phyloP scores from a whole-genome alignment of 2,888 invertebrate species.

The Rugalucina vietnamica region DNA sequence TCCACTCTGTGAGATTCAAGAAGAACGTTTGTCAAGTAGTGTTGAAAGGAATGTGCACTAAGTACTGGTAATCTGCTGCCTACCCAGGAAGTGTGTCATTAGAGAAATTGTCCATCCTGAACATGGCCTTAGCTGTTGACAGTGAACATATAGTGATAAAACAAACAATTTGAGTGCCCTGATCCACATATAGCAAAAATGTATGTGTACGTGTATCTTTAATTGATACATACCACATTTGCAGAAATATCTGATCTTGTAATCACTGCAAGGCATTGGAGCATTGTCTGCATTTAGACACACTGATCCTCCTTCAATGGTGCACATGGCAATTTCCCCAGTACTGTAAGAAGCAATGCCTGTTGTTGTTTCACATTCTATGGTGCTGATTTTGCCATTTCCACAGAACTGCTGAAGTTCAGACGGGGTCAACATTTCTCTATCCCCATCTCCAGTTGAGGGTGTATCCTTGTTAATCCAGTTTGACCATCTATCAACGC shows the following conservation, averaged over 20 bases:
- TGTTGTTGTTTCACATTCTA: slow-evolving; percentile 74
- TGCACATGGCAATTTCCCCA: slow-evolving; percentile 71
- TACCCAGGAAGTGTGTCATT: too few relatives aligned
- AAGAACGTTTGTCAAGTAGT: too few relatives aligned
- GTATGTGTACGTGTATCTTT: too few relatives aligned
- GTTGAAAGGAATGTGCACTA: too few relatives aligned
- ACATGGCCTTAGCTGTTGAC: too few relatives aligned
- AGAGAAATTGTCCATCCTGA: too few relatives aligned
- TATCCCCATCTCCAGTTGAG: slow-evolving; percentile 45
- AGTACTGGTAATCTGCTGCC: too few relatives aligned
- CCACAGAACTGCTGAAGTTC: slow-evolving; percentile 66
- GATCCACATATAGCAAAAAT: too few relatives aligned
- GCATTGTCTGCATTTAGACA: slow-evolving; percentile 85
- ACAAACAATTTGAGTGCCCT: too few relatives aligned
- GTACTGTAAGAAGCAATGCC: slow-evolving; percentile 66
- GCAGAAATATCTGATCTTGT: slow-evolving; percentile 71
- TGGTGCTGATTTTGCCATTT: slow-evolving; percentile 67
- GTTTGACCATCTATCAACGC: slow-evolving; percentile 59
- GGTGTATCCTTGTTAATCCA: slow-evolving; percentile 72
- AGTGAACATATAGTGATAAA: too few relatives aligned
- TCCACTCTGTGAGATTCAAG: too few relatives aligned
- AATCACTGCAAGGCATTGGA: slow-evolving; percentile 73
- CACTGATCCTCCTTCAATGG: slow-evolving; percentile 88
- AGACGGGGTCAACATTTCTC: slow-evolving; percentile 40
- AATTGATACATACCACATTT: too few relatives aligned